Percentiles rank a stretch among this genome's conserved stretches.
phyloP scores from a whole-genome alignment of 2,113 vertebrate species.

The Athene cunicularia region DNA sequence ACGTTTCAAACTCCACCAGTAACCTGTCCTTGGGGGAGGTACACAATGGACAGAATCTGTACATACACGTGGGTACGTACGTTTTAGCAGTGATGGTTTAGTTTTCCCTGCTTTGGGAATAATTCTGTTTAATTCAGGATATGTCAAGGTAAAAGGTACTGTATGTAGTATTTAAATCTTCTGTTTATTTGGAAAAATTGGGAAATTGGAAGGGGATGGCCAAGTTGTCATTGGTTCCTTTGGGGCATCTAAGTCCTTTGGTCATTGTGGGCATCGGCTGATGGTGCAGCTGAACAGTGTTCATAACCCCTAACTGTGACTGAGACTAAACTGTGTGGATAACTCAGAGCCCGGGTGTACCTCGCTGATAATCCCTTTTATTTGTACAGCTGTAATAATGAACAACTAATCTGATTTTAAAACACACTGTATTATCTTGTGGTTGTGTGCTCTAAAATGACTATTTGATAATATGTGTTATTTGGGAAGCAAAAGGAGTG shows the following conservation, averaged over 20 bases:
- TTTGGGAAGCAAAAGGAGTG: background rate
- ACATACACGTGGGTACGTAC: fast-evolving
- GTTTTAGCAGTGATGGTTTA: background rate
- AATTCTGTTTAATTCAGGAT: background rate
- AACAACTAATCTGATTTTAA: background rate
- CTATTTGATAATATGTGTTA: background rate
- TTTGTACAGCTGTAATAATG: background rate
- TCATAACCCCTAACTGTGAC: fast-evolving
- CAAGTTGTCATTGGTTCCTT: fast-evolving
- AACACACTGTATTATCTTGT: background rate
- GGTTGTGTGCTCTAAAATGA: background rate
- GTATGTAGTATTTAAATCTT: background rate
- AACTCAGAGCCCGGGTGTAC: background rate
- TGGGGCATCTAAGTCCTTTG: background rate
- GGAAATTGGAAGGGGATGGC: background rate
- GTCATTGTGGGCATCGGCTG: background rate
- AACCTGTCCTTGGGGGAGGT: background rate
- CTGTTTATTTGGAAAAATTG: background rate
- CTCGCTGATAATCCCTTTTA: background rate
- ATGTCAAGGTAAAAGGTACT: background rate
- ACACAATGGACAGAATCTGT: fast-evolving
- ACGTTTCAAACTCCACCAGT: background rate
- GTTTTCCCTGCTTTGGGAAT: background rate
- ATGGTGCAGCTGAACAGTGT: background rate
- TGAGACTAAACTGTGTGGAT: background rate